Conservation (phyloP, 2,113 vertebrate species). For the Xiphorhynchus elegans region DNA sequence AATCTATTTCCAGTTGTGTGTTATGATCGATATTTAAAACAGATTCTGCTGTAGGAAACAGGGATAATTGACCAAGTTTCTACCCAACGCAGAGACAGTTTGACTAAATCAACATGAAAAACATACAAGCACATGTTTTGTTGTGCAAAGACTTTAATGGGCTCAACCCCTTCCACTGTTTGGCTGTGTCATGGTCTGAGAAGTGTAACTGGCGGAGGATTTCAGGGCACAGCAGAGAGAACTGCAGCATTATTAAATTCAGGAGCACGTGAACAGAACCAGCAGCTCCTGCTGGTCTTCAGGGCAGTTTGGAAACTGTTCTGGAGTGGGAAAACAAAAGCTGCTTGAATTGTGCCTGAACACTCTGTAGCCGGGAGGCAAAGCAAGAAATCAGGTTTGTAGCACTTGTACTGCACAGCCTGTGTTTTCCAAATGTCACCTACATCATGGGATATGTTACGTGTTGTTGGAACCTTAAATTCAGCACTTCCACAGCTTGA, state of each 20-base stretch:
- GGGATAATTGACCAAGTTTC: background rate
- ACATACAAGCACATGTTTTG: accelerated
- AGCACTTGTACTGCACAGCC: background rate
- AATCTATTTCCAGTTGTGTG: background rate
- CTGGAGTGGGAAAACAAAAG: background rate
- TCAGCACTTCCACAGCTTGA: background rate
- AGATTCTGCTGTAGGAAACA: background rate
- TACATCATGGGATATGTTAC: background rate
- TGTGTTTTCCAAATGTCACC: background rate
- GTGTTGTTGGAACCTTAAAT: background rate
- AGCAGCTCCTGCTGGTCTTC: background rate
- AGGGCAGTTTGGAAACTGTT: background rate
- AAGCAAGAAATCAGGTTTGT: background rate
- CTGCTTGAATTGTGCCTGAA: background rate
- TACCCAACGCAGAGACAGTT: background rate
- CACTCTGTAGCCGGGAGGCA: background rate
- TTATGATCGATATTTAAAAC: background rate
- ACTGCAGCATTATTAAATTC: background rate
- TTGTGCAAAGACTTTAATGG: too few relatives aligned
- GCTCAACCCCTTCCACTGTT: background rate
- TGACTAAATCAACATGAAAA: background rate
- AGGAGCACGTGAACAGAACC: background rate
- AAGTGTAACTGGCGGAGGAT: background rate
- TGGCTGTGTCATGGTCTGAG: background rate
- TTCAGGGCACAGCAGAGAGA: background rate